Base-by-base conservation (phyloP, 1,140 invertebrate genomes). In the Spodoptera frugiperda region DNA sequence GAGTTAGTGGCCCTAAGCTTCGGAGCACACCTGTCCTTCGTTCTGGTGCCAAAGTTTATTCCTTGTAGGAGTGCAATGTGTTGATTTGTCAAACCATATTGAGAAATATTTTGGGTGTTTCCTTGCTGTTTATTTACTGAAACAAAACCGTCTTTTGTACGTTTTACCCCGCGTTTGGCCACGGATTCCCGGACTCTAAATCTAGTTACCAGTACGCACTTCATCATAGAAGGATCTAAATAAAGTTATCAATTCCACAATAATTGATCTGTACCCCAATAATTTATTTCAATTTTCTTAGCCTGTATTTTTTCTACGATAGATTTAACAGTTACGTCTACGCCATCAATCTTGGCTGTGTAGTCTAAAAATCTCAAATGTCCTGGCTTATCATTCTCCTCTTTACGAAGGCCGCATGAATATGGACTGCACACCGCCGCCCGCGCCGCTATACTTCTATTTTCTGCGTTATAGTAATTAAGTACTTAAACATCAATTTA, bases 51-150 rank as follows among this genome's bases (percentile, higher is more conserved):
- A 54, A 9, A 0, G 51, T n/a, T 54, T 0, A 54, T 8, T 9
- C 51, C 51, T 19, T 54, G 15, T 0, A 54, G 17, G 0, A 54
- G 17, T 1, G 51, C 0, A 19, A 54, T 82, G 30, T 84, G 82
- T 11, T 83, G 53, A 46, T 83, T 78, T 5, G n/a, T 61, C 9
- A 83, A 30, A 0, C 82, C 73, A 65, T 81, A 81, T 44, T 81
- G 77, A 0, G 79, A 48, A 11, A 83, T 79, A 39, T 68, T 83
- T 53, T 81, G 82, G 10, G 77, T 79, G 2, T 17, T 17, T 54
- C 15, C n/a, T 19, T 78, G 44, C 6, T 65, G 30, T 5, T 19
- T 10, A 11, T 39, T 15, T 0, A 9, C 33, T 17, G 57, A 3
- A 3, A 3, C 21, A 54, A 67, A 75, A 8, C 77, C 71, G 8